Base-by-base conservation (phyloP, 2,797 vertebrate genomes). In the Heliangelus exortis region DNA sequence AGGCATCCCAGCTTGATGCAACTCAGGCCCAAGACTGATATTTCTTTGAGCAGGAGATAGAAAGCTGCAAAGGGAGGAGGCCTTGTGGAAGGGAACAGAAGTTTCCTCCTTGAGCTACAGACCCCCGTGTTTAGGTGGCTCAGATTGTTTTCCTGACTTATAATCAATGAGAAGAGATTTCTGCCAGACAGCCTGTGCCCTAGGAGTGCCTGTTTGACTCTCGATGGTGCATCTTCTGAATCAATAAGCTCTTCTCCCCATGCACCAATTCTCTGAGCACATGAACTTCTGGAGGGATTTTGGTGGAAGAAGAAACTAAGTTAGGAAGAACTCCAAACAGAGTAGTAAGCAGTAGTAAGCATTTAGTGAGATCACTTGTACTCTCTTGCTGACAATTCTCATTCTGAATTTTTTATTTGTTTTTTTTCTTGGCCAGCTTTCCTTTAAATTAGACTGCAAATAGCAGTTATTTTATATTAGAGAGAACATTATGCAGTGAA, bases 61-160 rank as follows among this genome's bases (percentile, higher is more conserved):
- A 72, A 89, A 81, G 9, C 36, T 93, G 21, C 31, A 29, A 0
- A 3, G 48, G 75, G 41, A 76, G 39, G 8, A 19, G 7, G 1
- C 3, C 17, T 82, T 66, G 39, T 12, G 19, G 18, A 50, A 79
- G 10, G 9, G n/a, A 8, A 43, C 12, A 33, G 34, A 45, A 58
- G 2, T 13, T 59, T 12, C 23, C 18, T 75, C 36, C 50, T 67
- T 0, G 0, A 91, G 10, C 34, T 87, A 7, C 5, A 22, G 1
- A 0, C 20, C 7, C 4, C 12, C 36, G 29, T 51, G 14, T 48
- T 84, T 22, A 36, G 14, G 7, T 12, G 16, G 31, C 22, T 89
- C n/a, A 25, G 18, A 18, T 77, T 77, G 15, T 66, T 80, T 31
- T 92, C 61, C 48, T 23, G 31, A 10, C 28, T 53, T 59, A 4